Conservation (phyloP, 2,888 invertebrate genomes). For the Cephus pygmeus region DNA sequence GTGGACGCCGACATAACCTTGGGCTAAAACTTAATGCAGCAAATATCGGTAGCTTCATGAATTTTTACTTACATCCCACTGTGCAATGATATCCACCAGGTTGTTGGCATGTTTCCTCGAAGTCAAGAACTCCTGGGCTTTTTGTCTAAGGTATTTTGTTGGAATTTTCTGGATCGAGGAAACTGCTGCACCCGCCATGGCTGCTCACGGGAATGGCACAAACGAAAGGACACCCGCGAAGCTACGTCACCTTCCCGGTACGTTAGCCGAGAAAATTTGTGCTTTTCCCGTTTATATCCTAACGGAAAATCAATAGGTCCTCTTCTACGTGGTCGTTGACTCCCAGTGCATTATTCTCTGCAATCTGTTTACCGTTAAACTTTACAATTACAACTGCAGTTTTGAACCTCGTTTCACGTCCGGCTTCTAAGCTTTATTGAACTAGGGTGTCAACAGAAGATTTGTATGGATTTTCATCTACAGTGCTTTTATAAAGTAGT, state of each 20-base stretch:
- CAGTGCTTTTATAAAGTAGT: not conserved
- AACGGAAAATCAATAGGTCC: not conserved
- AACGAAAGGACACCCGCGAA: not conserved
- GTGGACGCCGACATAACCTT: slow-evolving; percentile 40
- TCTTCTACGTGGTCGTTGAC: not conserved
- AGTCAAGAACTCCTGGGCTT: slow-evolving; percentile 78
- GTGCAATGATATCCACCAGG: slow-evolving; percentile 75
- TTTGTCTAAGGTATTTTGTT: slow-evolving; percentile 74
- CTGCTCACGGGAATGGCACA: slow-evolving; percentile 16
- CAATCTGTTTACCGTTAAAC: not conserved
- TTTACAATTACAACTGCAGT: not conserved
- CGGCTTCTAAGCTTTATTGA: not conserved
- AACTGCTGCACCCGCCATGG: slow-evolving; percentile 51
- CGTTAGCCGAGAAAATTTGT: slow-evolving; percentile 6
- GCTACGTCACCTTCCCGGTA: not conserved
- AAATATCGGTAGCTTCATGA: not conserved
- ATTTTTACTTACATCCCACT: slow-evolving; percentile 72
- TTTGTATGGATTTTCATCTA: not conserved
- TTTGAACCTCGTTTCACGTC: not conserved
- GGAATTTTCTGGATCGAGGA: slow-evolving; percentile 68
- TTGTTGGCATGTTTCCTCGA: slow-evolving; percentile 75
- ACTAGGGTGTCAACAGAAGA: not conserved
- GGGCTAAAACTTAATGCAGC: slow-evolving; percentile 1
- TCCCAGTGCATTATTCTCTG: not conserved
- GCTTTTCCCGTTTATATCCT: not conserved